Conservation (phyloP, 2,113 vertebrate species). For the Phodopus roborovskii region DNA sequence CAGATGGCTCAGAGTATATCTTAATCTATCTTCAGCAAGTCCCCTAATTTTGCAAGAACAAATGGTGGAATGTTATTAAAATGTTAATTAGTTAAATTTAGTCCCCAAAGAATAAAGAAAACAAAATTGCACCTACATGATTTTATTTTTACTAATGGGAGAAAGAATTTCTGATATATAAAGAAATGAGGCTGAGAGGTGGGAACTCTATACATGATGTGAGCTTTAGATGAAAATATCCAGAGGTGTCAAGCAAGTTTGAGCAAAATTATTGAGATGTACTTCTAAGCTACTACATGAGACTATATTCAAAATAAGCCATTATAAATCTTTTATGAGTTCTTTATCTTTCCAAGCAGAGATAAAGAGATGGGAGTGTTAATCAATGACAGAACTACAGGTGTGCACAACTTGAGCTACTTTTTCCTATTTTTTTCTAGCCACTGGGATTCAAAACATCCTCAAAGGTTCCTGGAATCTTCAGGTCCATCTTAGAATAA, state of each 20-base stretch:
- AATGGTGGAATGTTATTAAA: constrained; percentile 90
- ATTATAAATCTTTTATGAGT: constrained; percentile 60
- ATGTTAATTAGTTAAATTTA: constrained; percentile 91
- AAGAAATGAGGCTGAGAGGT: constrained; percentile 75
- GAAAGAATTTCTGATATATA: constrained; percentile 74
- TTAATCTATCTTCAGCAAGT: constrained; percentile 83
- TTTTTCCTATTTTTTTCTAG: background rate
- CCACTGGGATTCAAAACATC: background rate
- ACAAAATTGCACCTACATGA: constrained; percentile 84
- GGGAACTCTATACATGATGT: constrained; percentile 61
- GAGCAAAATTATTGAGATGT: constrained; percentile 66
- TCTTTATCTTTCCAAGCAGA: constrained; percentile 61
- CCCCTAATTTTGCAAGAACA: constrained; percentile 86
- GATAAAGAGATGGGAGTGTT: constrained; percentile 3
- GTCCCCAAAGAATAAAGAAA: constrained; percentile 84
- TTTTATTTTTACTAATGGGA: constrained; percentile 86
- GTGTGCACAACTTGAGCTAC: background rate
- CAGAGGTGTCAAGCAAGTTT: constrained; percentile 66
- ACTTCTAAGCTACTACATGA: constrained; percentile 59
- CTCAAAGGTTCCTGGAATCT: background rate
- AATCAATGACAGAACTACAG: constrained; percentile 38
- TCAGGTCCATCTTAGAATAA: background rate
- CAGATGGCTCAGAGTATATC: constrained; percentile 87
- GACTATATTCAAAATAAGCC: constrained; percentile 67
- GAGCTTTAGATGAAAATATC: constrained; percentile 75